Percentiles rank a stretch among this genome's conserved stretches.
Evolutionary conservation across 2,113 vertebrate species (phyloP).

Genomic region (Caloenas nicobarica): DNA sequence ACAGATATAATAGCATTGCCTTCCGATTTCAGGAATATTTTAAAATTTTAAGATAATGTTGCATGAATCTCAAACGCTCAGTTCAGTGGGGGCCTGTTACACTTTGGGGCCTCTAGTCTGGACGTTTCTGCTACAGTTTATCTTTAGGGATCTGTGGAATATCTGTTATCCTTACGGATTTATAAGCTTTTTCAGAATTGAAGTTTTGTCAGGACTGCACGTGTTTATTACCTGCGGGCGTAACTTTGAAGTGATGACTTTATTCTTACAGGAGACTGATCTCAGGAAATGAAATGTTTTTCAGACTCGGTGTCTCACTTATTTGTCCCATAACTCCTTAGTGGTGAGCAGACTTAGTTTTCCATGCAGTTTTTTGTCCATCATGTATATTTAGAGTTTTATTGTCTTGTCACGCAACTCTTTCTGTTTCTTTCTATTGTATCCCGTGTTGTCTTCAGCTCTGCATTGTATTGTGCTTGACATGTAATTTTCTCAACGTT

Average conservation of each 20-base stretch:
- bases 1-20: not conserved
- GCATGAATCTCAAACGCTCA: not conserved
- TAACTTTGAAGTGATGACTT: not conserved
- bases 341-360: not conserved
- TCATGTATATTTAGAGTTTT: not conserved
- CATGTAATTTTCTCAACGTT: not conserved
- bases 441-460: not conserved
- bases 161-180: not conserved
- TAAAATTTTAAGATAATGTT: not conserved
- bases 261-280: not conserved
- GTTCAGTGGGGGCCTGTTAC: not conserved
- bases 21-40: not conserved
- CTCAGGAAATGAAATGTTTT: not conserved
- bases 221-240: not conserved
- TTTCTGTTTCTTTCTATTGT: not conserved
- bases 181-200: not conserved
- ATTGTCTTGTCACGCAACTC: not conserved
- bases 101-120: not conserved
- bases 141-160: not conserved
- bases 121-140: not conserved
- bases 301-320: not conserved
- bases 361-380: not conserved
- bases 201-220: not conserved
- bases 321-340: not conserved
- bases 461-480: not conserved